Base-by-base conservation (phyloP, 2,113 vertebrate genomes). In the Eudyptes chrysolophus region DNA sequence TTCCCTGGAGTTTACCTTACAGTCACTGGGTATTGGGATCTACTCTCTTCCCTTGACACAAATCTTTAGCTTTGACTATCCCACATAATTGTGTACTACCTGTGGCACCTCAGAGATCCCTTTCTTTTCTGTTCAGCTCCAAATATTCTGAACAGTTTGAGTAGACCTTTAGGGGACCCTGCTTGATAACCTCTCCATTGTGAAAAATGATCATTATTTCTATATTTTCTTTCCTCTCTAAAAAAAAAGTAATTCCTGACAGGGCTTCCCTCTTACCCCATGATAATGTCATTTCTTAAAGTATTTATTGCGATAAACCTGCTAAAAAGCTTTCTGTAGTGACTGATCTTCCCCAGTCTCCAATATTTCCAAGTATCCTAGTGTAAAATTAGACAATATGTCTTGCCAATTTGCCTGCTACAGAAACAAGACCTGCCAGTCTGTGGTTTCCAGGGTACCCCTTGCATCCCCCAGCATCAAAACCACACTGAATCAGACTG, bases 51-150 rank as follows among this genome's bases (percentile, higher is more conserved):
- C 24, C 40, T 60, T 26, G 38, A 34, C 55, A 58, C 27, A 78
- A 49, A 90, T 3, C 18, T 54, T 76, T 11, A 70, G n/a, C 8
- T 58, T 40, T 46, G 78, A 58, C 48, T 25, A 30, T 16, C 19
- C 25, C 66, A 27, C 0, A 0, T 46, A 66, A 66, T 5, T 46
- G 3, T 46, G 36, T 66, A 5, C 48, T 25, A 36, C 25, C 6
- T 2, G 4, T 14, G 42, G 24, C 11, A 48, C 21, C 69, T 69
- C 74, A 66, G 65, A 90, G 84, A 68, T 71, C 30, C 36, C 65
- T 4, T 82, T 70, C 5, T 81, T 49, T 84, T 46, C 61, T 46
- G 48, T 8, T 34, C 42, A 62, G 46, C 7, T 70, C 51, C 48
- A 46, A 46, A 87, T 62, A 70, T 34, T 54, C 40, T 65, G 26